These are phyloP conservation scores for Stenichneumon culpator DNA, from an alignment of 2,888 invertebrate species.

Conservation along the genomic window DNA sequence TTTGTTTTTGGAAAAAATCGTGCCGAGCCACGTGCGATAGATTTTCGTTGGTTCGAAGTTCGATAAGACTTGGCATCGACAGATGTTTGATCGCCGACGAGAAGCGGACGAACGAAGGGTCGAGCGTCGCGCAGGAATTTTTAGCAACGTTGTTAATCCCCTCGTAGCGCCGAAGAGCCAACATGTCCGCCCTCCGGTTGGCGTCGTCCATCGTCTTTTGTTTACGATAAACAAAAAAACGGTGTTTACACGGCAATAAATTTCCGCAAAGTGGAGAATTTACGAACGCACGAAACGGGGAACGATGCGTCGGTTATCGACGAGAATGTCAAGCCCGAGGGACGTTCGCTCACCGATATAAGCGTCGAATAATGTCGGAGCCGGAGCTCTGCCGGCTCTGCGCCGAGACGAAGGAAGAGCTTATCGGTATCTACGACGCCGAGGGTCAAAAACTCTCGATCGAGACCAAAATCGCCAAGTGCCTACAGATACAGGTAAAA, in stretches of 20 bases:
- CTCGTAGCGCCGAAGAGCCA: conserved; percentile 61
- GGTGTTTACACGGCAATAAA: conserved; percentile 17
- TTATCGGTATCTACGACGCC: conserved; percentile 84
- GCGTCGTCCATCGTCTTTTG: conserved; percentile 77
- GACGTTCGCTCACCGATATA: conserved; percentile 17
- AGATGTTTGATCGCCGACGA: not conserved
- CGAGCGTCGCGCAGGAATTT: not conserved
- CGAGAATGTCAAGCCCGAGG: conserved; percentile 25
- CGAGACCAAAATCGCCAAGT: conserved; percentile 84
- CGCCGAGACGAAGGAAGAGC: conserved; percentile 83
- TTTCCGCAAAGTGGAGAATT: not conserved
- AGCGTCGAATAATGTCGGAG: conserved; percentile 74
- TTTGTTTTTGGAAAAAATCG: conserved; percentile 55
- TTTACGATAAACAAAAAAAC: conserved; percentile 73
- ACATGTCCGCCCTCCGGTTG: conserved; percentile 79
- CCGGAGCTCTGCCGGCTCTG: conserved; percentile 85
- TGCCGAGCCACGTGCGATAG: conserved; percentile 50
- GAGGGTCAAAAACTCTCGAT: conserved; percentile 84
- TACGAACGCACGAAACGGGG: not conserved
- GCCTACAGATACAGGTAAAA: conserved; percentile 84
- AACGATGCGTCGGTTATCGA: conserved; percentile 34
- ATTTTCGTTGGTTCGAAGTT: conserved; percentile 1
- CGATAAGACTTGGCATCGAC: not conserved
- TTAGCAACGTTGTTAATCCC: conserved; percentile 15
- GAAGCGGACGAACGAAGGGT: not conserved